A percentile compares a stretch with the other conserved stretches of the same genome.
Evolutionary conservation across 1,140 invertebrate species (phyloP).

Genomic region (Philopotamus ludificatus): DNA sequence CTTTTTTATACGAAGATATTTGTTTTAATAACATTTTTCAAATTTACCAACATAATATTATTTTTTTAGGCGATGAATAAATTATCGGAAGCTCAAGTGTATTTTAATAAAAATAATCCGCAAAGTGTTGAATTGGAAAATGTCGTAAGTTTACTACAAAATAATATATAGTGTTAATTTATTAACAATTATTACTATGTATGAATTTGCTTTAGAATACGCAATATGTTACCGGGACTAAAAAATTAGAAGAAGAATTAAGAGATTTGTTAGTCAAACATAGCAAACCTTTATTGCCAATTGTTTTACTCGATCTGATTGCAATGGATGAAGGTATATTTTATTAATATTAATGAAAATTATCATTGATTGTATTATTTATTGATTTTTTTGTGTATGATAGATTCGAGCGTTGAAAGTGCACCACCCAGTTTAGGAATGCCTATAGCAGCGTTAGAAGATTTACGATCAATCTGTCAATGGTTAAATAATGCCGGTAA

Average conservation of each 20-base stretch:
- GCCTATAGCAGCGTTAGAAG: conserved; percentile 64
- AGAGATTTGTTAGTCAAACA: conserved; percentile 81
- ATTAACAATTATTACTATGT: conserved; percentile 16
- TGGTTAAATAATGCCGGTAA: conserved; percentile 83
- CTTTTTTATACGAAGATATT: conserved; percentile 53
- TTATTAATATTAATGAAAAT: background rate
- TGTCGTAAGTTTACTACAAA: conserved; percentile 58
- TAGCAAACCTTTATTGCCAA: conserved; percentile 82
- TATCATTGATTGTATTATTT: background rate
- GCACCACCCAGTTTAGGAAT: conserved; percentile 56
- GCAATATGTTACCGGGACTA: conserved; percentile 71
- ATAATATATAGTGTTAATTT: conserved; percentile 1
- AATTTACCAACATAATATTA: background rate
- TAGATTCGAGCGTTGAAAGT: conserved; percentile 56
- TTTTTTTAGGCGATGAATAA: conserved; percentile 80
- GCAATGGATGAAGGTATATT: conserved; percentile 75
- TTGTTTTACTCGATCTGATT: conserved; percentile 81
- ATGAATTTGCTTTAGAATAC: conserved; percentile 59
- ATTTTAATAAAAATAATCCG: conserved; percentile 92
- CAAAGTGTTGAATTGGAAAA: conserved; percentile 92
- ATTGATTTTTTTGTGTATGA: background rate
- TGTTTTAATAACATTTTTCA: conserved; percentile 1
- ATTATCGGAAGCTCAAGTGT: conserved; percentile 82
- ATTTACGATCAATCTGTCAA: conserved; percentile 75
- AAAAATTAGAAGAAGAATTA: conserved; percentile 82